Evolutionary conservation across 2,888 invertebrate genomes (phyloP).

Genomic region (Cremastobaeus sp.): DNA sequence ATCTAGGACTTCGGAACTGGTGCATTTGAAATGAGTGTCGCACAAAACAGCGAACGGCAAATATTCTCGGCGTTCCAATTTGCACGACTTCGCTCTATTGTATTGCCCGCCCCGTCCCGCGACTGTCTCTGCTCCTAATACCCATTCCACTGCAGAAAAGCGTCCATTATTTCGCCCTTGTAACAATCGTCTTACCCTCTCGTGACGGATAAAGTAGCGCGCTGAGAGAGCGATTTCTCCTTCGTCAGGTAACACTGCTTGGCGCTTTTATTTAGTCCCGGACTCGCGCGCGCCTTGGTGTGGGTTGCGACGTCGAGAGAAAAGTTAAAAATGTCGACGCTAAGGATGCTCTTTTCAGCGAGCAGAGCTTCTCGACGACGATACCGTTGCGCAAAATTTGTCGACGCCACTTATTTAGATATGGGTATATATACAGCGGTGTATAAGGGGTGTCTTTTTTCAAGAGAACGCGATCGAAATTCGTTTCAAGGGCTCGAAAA

Average conservation of each 20-base stretch:
- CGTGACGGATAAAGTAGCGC: conserved; percentile 55
- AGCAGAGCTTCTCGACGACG: conserved; percentile 51
- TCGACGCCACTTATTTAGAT: conserved; percentile 47
- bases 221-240: conserved; percentile 46
- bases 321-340: conserved; percentile 62
- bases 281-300: conserved; percentile 48
- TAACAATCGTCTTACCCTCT: conserved; percentile 60
- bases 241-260: conserved; percentile 56
- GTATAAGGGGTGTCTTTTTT: conserved; percentile 36
- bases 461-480: too few species aligned
- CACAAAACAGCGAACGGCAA: conserved; percentile 54
- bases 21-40: conserved; percentile 58
- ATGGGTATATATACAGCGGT: background rate
- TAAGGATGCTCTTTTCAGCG: conserved; percentile 59
- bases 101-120: conserved; percentile 3
- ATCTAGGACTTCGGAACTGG: conserved; percentile 53
- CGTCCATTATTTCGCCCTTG: conserved; percentile 57
- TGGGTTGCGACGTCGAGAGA: conserved; percentile 53
- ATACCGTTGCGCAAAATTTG: conserved; percentile 54
- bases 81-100: conserved; percentile 55
- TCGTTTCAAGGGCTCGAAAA: too few species aligned
- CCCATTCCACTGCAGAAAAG: conserved; percentile 48
- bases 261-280: conserved; percentile 58
- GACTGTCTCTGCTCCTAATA: conserved; percentile 33
- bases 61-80: conserved; percentile 59